phyloP scores from a whole-genome alignment of 2,888 invertebrate genomes.

The Clanis bilineata region DNA sequence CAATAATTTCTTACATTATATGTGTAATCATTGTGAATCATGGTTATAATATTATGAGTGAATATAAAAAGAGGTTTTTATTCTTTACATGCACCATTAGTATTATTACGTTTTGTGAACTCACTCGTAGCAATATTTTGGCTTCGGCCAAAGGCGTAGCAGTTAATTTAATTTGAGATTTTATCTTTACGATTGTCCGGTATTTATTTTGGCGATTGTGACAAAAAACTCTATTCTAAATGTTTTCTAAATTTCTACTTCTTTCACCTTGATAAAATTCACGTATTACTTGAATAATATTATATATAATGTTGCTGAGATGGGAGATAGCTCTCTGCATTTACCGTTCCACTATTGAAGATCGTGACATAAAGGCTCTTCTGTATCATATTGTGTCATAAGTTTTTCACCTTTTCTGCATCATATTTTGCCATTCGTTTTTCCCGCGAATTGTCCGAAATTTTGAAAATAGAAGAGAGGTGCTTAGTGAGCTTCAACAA shows the following conservation, averaged over 20 bases:
- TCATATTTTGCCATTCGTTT: too few relatives aligned
- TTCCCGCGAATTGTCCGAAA: too few relatives aligned
- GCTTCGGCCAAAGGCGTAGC: neutral
- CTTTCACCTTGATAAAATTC: neutral
- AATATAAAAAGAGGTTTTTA: neutral
- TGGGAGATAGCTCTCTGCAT: too few relatives aligned
- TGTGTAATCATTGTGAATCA: neutral
- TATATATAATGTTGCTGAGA: too few relatives aligned
- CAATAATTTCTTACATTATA: too few relatives aligned
- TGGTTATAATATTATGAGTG: neutral
- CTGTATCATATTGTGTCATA: too few relatives aligned
- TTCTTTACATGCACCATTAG: neutral
- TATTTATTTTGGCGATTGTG: neutral
- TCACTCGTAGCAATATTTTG: neutral
- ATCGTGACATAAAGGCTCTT: too few relatives aligned
- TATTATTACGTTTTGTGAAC: neutral
- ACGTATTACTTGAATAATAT: too few relatives aligned
- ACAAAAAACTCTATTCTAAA: neutral
- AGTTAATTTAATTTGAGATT: neutral
- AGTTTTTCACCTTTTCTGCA: too few relatives aligned
- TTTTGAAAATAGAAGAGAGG: too few relatives aligned
- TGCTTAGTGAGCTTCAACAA: too few relatives aligned
- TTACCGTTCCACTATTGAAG: too few relatives aligned
- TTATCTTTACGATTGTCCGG: neutral
- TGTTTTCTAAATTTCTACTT: neutral